A percentile compares a stretch with the other conserved stretches of the same genome.
phyloP scores from a whole-genome alignment of 2,113 vertebrate species.

The Oryzias javanicus region DNA sequence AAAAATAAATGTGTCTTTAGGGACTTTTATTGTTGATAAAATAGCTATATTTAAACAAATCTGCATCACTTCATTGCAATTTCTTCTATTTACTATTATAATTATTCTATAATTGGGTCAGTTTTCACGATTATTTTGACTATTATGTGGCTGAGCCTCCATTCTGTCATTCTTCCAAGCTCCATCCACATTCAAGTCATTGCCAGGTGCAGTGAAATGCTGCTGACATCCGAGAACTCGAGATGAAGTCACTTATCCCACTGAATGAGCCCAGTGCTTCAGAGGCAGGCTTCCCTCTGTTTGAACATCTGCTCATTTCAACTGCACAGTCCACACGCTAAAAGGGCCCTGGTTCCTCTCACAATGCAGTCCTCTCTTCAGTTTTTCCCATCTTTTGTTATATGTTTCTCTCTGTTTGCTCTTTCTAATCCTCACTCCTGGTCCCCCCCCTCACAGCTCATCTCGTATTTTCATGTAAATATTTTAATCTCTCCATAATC shows the following conservation, averaged over 20 bases:
- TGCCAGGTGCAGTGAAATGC: slow-evolving; percentile 56
- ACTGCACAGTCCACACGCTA: slow-evolving; percentile 18
- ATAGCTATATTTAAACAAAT: neutral
- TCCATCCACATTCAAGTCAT: slow-evolving; percentile 39
- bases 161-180: slow-evolving; percentile 22
- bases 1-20: neutral
- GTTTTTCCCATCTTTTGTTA: slow-evolving; percentile 22
- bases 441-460: slow-evolving; percentile 27
- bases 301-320: slow-evolving; percentile 52
- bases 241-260: slow-evolving; percentile 53
- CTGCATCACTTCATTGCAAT: neutral
- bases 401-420: slow-evolving; percentile 39
- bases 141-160: slow-evolving; percentile 22
- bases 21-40: neutral
- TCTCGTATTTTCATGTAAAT: slow-evolving; percentile 66
- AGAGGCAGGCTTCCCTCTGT: slow-evolving; percentile 40
- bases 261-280: slow-evolving; percentile 51
- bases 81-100: too few relatives aligned
- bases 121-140: slow-evolving; percentile 13
- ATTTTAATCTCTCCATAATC: slow-evolving; percentile 70
- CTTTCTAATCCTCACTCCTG: slow-evolving; percentile 50
- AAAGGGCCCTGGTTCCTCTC: slow-evolving; percentile 15
- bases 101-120: neutral
- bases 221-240: slow-evolving; percentile 42
- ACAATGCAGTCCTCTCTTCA: slow-evolving; percentile 18